These are phyloP conservation scores for Smithornis capensis DNA, from an alignment of 2,113 vertebrate genomes.

Conservation along the genomic window DNA sequence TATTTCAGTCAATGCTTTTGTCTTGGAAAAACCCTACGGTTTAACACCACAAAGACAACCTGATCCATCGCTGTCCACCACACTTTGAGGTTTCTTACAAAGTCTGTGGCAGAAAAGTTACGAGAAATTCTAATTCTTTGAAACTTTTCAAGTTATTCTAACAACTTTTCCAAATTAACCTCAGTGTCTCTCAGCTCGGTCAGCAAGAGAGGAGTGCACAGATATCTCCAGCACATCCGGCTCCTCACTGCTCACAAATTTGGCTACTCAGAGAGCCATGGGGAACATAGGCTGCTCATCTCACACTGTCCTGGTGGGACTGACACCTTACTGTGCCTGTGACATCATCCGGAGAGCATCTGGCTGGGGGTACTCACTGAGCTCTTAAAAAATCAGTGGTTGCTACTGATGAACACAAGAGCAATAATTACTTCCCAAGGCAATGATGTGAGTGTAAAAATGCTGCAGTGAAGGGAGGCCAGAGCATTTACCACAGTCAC, in stretches of 20 bases:
- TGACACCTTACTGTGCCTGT: not conserved
- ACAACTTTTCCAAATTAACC: not conserved
- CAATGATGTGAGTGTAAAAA: rapidly evolving
- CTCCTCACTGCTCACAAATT: not conserved
- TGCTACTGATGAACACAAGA: not conserved
- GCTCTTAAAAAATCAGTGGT: not conserved
- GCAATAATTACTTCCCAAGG: not conserved
- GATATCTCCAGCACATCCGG: not conserved
- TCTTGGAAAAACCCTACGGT: not conserved
- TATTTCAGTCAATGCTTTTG: slow-evolving; percentile 23
- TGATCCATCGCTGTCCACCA: not conserved
- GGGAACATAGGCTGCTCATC: not conserved
- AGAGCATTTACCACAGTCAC: not conserved
- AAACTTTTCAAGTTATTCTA: not conserved
- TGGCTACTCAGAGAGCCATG: not conserved
- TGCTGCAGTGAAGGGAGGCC: not conserved
- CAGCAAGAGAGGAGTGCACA: not conserved
- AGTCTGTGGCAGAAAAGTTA: not conserved
- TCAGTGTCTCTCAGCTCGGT: not conserved
- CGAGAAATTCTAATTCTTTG: not conserved
- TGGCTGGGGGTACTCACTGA: not conserved
- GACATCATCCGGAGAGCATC: not conserved
- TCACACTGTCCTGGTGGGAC: not conserved
- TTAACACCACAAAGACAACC: not conserved
- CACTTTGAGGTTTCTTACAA: not conserved